Conservation (phyloP, 2,113 vertebrate species). For the Isichthys henryi region DNA sequence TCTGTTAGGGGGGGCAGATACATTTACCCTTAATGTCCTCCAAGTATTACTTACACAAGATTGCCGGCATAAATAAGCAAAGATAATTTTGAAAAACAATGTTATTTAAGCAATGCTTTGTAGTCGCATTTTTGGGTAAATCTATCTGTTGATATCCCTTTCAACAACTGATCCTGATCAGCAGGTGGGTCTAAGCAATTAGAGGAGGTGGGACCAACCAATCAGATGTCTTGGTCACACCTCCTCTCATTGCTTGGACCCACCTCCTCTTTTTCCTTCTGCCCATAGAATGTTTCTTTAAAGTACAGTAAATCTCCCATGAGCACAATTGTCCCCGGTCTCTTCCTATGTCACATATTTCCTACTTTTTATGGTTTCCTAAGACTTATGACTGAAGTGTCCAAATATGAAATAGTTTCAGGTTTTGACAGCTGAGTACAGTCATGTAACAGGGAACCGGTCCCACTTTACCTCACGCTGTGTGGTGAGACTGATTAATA, state of each 20-base stretch:
- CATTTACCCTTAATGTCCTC: background rate
- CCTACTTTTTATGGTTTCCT: background rate
- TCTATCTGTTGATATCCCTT: background rate
- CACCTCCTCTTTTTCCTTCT: background rate
- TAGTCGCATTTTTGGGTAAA: background rate
- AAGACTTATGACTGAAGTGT: background rate
- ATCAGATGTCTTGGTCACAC: background rate
- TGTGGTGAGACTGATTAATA: too few relatives aligned
- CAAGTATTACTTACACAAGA: background rate
- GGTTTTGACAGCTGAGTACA: background rate
- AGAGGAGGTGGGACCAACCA: too few relatives aligned
- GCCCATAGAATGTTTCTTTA: background rate
- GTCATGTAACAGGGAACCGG: background rate
- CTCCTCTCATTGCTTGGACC: background rate
- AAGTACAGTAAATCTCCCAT: background rate
- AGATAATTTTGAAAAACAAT: background rate
- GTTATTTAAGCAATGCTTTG: too few relatives aligned
- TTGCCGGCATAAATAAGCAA: background rate
- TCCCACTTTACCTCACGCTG: background rate
- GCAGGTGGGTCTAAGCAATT: background rate
- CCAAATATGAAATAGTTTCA: background rate
- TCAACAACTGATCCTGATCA: background rate
- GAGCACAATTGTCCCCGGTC: background rate
- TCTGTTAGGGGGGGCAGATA: background rate
- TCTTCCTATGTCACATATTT: background rate